Evolutionary conservation across 2,113 vertebrate species (phyloP).

Genomic region (Centrocercus urophasianus): DNA sequence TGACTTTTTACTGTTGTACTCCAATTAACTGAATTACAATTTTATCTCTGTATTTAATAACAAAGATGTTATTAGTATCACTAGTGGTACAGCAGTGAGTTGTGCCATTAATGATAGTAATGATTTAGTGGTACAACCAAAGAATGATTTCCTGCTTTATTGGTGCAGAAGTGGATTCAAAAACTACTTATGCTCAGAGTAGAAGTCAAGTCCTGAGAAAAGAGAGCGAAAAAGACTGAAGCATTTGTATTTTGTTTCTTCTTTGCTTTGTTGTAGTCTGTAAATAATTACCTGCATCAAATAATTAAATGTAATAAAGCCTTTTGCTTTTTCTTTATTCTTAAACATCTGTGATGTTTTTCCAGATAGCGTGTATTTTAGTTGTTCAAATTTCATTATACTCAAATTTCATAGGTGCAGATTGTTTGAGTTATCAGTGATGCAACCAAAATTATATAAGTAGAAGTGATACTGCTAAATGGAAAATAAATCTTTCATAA

Average conservation of each 20-base stretch:
- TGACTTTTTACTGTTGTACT: constrained; percentile 40
- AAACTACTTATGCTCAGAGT: neutral
- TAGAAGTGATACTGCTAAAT: neutral
- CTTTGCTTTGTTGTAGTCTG: neutral
- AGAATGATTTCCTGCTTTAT: neutral
- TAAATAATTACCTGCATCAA: constrained; percentile 13
- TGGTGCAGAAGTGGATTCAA: constrained; percentile 5
- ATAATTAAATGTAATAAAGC: constrained; percentile 6
- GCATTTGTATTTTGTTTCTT: constrained; percentile 3
- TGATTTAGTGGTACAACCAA: neutral
- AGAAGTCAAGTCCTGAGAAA: neutral
- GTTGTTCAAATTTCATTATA: constrained; percentile 5
- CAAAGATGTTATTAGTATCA: neutral
- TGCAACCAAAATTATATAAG: neutral
- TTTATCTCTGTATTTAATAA: neutral
- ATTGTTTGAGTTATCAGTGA: neutral
- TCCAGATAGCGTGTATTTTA: neutral
- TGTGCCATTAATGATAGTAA: neutral
- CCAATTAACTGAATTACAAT: neutral
- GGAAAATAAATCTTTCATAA: neutral
- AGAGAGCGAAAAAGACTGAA: neutral
- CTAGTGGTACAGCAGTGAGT: neutral
- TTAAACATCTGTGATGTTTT: constrained; percentile 8
- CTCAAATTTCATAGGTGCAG: neutral
- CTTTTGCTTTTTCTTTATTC: constrained; percentile 1